Base-by-base conservation (phyloP, 2,797 vertebrate species). In the Poeciliopsis turneri region DNA sequence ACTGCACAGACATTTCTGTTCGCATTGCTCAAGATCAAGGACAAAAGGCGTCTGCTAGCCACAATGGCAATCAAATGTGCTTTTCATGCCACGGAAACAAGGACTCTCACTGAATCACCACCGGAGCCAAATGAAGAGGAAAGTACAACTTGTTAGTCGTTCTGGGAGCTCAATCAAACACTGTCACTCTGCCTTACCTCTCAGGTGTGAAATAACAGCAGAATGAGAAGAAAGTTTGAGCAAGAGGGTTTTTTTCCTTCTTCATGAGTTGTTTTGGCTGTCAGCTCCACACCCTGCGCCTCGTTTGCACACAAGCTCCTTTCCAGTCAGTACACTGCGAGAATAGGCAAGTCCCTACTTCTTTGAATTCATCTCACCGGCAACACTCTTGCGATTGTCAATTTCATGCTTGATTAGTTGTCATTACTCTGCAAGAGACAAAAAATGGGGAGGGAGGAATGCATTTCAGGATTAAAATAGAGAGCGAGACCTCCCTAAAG, bases 361-460 rank as follows among this genome's bases (percentile, higher is more conserved):
- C 89, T 95, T 93, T 94, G 91, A 93, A 93, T 94, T 94, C 91
- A 82, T 87, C 92, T 94, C 88, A 89, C 89, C 88, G 87, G 90
- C 90, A 91, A 87, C 87, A 90, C 86, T 89, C 92, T 91, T 78
- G 86, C 91, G 78, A 93, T 95, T 95, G 95, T 96, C 94, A 96
- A 95, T 96, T 96, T 95, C 95, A 96, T 92, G 95, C 94, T 94
- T 96, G 95, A 95, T 95, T 95, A 95, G 94, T 95, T 93, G 94
- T 93, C 91, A 95, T 95, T 95, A 94, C 92, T 91, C 81, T 55
- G 71, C 69, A 49, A 90, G 87, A 94, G 90, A 94, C 89, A 93
- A 90, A 90, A 93, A 88, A 88, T 79, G 9, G 28, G 47, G 47
- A 76, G 84, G 77, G 86, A 90, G 83, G 90, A 93, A 94, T 89